Conservation (phyloP, 1,140 invertebrate genomes). For the Holotrichia oblita region DNA sequence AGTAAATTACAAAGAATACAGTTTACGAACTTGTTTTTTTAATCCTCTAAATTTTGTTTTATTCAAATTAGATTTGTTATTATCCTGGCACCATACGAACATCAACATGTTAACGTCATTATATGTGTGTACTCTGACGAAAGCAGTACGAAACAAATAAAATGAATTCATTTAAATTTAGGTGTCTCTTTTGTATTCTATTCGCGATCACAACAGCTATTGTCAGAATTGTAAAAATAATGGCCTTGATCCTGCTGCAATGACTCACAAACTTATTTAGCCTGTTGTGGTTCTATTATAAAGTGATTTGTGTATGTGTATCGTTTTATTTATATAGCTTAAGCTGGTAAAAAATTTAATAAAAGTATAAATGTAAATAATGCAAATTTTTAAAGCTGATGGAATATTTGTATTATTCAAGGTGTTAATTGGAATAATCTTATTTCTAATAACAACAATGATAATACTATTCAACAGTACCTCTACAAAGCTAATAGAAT, state of each 20-base stretch:
- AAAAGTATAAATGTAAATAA: no score
- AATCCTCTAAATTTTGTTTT: no score
- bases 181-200: conserved; percentile 12
- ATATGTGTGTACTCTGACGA: not conserved
- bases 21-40: no score
- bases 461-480: no score
- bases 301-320: not conserved
- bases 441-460: no score
- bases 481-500: not conserved
- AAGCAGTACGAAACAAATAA: not conserved
- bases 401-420: no score
- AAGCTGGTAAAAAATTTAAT: no score
- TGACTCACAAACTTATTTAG: conserved; percentile 17
- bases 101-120: not conserved
- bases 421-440: no score
- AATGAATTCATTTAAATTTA: conserved; percentile 32
- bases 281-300: not conserved
- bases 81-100: not conserved
- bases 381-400: no score
- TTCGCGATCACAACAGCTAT: conserved; percentile 20
- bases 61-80: no score
- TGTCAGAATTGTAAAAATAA: conserved; percentile 1
- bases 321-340: no score
- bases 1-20: no score
- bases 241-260: not conserved